phyloP scores from a whole-genome alignment of 2,888 invertebrate species.

The Caenorhabditis afra region DNA sequence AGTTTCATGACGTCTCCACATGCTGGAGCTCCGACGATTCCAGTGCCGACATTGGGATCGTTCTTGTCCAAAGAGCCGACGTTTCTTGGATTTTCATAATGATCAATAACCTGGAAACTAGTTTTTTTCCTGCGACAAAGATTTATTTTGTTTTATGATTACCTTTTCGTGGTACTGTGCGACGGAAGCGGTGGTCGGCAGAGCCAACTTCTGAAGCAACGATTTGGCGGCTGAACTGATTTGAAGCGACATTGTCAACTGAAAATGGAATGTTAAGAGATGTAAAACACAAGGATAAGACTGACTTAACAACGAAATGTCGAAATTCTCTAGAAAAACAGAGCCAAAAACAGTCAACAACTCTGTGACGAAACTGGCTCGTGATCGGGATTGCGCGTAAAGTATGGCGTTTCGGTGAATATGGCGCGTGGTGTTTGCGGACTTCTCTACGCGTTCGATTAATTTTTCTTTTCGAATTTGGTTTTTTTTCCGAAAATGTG shows the following conservation, averaged over 20 bases:
- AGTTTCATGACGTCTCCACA: conserved; percentile 99
- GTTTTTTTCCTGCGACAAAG: not conserved
- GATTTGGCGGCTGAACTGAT: conserved; percentile 36
- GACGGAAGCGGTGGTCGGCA: conserved; percentile 1
- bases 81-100: conserved; percentile 99
- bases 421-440: not conserved
- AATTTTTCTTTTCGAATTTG: not conserved
- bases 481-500: no score
- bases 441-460: not conserved
- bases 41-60: conserved; percentile 94
- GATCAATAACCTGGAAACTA: conserved; percentile 90
- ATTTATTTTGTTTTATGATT: no score
- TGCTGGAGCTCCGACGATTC: conserved; percentile 97
- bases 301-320: no score
- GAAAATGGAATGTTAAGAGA: not conserved
- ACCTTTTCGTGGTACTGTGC: conserved; percentile 78
- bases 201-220: conserved; percentile 16
- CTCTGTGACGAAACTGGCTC: no score
- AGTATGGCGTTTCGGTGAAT: not conserved
- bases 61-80: conserved; percentile 97
- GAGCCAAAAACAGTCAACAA: no score
- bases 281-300: no score
- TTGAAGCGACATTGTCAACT: conserved; percentile 37
- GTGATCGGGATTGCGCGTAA: not conserved
- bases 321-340: no score